Conservation (phyloP, 1,140 invertebrate genomes). For the Dendrolimus kikuchii region DNA sequence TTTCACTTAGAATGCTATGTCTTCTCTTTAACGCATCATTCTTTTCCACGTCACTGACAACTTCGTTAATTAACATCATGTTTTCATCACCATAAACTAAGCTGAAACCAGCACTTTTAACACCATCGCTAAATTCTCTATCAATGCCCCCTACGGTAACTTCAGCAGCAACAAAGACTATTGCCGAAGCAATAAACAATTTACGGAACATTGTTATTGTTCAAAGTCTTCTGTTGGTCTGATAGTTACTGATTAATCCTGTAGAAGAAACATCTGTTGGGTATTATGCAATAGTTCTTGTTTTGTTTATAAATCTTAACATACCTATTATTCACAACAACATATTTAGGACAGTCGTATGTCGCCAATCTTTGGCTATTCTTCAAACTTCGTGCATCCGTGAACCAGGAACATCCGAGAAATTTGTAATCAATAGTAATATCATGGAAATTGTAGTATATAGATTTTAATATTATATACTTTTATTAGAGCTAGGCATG, state of each 20-base stretch:
- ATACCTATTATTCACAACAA: slow-evolving; percentile 15
- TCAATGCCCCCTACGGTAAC: slow-evolving; percentile 30
- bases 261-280: not conserved
- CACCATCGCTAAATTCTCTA: slow-evolving; percentile 34
- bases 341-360: slow-evolving; percentile 23
- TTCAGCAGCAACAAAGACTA: slow-evolving; percentile 15
- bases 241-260: slow-evolving; percentile 5
- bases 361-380: slow-evolving; percentile 10
- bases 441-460: no score
- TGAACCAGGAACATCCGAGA: no score
- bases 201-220: slow-evolving; percentile 30
- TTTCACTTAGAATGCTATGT: slow-evolving; percentile 26
- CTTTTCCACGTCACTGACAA: slow-evolving; percentile 38
- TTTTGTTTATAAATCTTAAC: slow-evolving; percentile 8
- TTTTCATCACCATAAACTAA: slow-evolving; percentile 53
- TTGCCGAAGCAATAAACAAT: slow-evolving; percentile 11
- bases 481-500: no score
- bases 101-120: slow-evolving; percentile 35
- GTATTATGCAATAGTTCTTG: slow-evolving; percentile 20
- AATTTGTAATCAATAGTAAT: no score
- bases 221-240: slow-evolving; percentile 8
- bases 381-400: no score
- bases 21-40: slow-evolving; percentile 24
- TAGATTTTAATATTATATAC: no score
- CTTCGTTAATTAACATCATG: slow-evolving; percentile 40